phyloP scores from a whole-genome alignment of 1,140 invertebrate species.

The Melanaphis sacchari region DNA sequence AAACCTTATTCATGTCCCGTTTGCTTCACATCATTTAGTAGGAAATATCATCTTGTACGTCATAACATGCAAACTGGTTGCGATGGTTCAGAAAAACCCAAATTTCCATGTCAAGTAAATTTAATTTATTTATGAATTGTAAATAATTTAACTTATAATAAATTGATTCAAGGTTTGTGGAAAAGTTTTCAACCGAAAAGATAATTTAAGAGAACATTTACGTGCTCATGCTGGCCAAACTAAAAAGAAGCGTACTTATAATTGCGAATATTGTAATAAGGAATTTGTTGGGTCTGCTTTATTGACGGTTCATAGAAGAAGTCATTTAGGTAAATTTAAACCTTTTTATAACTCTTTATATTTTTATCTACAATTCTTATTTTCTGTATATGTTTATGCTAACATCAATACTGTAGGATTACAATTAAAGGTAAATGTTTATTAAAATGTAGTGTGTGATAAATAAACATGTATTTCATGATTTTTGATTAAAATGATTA shows the following conservation, averaged over 20 bases:
- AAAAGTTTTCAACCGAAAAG: slow-evolving; percentile 76
- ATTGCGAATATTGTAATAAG: slow-evolving; percentile 74
- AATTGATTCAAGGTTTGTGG: slow-evolving; percentile 71
- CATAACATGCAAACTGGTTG: slow-evolving; percentile 78
- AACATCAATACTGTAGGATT: slow-evolving; percentile 50
- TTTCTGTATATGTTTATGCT: slow-evolving; percentile 53
- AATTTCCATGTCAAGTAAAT: slow-evolving; percentile 70
- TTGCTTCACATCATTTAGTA: slow-evolving; percentile 74
- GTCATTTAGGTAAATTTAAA: slow-evolving; percentile 71
- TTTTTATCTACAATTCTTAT: slow-evolving; percentile 25
- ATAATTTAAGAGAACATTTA: slow-evolving; percentile 79
- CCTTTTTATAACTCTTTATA: slow-evolving; percentile 53
- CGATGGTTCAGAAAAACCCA: slow-evolving; percentile 69
- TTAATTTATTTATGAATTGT: not conserved
- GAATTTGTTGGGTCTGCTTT: slow-evolving; percentile 74
- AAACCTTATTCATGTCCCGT: slow-evolving; percentile 68
- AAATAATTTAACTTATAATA: not conserved
- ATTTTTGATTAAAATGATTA: not conserved
- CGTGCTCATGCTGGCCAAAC: slow-evolving; percentile 74
- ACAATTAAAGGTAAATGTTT: slow-evolving; percentile 31
- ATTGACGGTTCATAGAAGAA: slow-evolving; percentile 73
- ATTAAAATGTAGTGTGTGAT: not conserved
- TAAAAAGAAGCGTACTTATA: slow-evolving; percentile 71
- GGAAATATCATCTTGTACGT: slow-evolving; percentile 78
- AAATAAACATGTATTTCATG: not conserved